Base-by-base conservation (phyloP, 2,797 vertebrate species). In the Mallotus villosus region DNA sequence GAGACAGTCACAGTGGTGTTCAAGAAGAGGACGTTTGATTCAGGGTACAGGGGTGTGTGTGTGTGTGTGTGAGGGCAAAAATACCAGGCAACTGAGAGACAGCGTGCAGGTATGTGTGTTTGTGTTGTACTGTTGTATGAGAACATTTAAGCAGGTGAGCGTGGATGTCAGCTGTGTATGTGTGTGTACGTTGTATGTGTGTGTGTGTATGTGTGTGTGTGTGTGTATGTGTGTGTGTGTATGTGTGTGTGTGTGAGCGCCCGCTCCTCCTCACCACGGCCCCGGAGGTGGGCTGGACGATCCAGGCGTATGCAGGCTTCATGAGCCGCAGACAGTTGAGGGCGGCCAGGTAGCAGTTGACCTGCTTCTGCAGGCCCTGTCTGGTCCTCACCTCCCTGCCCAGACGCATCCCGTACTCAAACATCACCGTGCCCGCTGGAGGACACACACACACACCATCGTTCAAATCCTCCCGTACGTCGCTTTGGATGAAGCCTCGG, bases 371-470 rank as follows among this genome's bases (percentile, higher is more conserved):
- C 1, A 98, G 94, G 9, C 97, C 96, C 0, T 85, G 78, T 0
- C 93, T 91, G 0, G 96, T 97, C 1, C 94, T 93, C 1, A 98
- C 96, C 82, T 99, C 97, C 37, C 96, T 90, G 72, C 97, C 96
- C 34, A 99, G 90, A 41, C 97, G 93, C 94, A 96, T 95, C 16
- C 95, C 96, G 0, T 96, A 96, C 83, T 99, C 97, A 32, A 95
- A 97, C 97, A 99, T 99, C 84, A 97, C 96, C 0, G 96, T 95
- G 4, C 96, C 96, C 0, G 96, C 97, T 99, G 72, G 12, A 68
- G 11, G 4, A 3, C n/a, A 14, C 5, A n/a, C 25, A 19, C 51
- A 34, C 9, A 57, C 2, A 53, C 19, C 12, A 14, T 0, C 0
- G 9, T 46, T 46, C 41, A 51, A 57, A 49, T 64, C 16, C 60